phyloP scores from a whole-genome alignment of 2,113 vertebrate species.

The Alectura lathami region DNA sequence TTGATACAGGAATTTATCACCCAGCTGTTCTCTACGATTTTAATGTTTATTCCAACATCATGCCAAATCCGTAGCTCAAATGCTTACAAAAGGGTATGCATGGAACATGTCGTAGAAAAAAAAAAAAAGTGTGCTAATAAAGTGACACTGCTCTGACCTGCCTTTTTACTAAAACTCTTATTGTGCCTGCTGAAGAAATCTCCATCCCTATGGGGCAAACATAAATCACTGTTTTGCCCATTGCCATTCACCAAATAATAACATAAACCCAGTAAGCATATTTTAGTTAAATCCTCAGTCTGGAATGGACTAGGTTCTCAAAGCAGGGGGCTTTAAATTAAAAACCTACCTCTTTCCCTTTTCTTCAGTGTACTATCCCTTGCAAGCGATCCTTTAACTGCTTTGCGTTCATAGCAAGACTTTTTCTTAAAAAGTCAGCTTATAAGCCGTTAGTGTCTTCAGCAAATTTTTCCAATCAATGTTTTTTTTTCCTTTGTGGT shows the following conservation, averaged over 20 bases:
- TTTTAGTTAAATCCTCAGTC: neutral
- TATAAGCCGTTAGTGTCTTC: neutral
- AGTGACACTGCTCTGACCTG: neutral
- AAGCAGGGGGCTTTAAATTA: neutral
- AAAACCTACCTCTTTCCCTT: neutral
- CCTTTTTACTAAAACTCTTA: neutral
- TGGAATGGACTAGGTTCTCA: neutral
- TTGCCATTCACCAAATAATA: conserved; percentile 16
- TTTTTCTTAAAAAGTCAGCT: conserved; percentile 12
- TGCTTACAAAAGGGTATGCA: neutral
- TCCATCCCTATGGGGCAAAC: neutral
- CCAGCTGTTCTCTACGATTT: neutral
- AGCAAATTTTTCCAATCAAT: conserved; percentile 38
- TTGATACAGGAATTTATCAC: neutral
- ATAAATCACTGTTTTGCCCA: conserved; percentile 21
- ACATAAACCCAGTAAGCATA: neutral
- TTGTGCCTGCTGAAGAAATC: neutral
- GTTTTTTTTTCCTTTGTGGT: conserved; percentile 37
- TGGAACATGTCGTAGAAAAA: neutral
- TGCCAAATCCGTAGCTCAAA: neutral
- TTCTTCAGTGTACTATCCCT: neutral
- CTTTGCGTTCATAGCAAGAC: neutral
- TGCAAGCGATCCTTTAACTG: neutral
- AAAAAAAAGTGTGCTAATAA: neutral
- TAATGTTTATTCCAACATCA: neutral